phyloP scores from a whole-genome alignment of 2,797 vertebrate species.

The Hippocampus kuda region DNA sequence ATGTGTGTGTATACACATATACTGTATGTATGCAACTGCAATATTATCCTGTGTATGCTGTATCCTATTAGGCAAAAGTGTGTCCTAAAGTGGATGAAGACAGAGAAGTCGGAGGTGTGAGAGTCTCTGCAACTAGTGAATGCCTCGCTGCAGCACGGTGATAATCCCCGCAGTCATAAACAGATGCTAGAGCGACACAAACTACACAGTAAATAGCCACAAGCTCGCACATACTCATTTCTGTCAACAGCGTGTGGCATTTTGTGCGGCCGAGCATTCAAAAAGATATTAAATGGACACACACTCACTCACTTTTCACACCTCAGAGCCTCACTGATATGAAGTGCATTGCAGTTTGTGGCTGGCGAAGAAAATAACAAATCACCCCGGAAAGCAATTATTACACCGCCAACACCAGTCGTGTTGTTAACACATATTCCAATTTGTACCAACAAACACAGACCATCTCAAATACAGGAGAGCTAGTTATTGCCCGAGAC shows the following conservation, averaged over 20 bases:
- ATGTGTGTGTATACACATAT: no score
- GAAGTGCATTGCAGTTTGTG: constrained; percentile 9
- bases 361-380: constrained; percentile 25
- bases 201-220: constrained; percentile 44
- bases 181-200: constrained; percentile 54
- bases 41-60: constrained; percentile 9
- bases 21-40: no score
- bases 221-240: constrained; percentile 5
- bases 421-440: constrained; percentile 16
- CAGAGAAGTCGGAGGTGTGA: constrained; percentile 43
- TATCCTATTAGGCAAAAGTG: constrained; percentile 43
- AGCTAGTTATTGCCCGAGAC: background rate
- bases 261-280: constrained; percentile 13
- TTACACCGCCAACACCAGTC: constrained; percentile 18
- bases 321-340: constrained; percentile 7
- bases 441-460: constrained; percentile 15
- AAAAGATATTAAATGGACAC: constrained; percentile 11
- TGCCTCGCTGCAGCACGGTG: constrained; percentile 54
- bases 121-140: constrained; percentile 45
- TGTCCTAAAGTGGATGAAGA: constrained; percentile 38
- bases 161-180: constrained; percentile 64
- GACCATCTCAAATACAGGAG: background rate
- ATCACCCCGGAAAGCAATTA: constrained; percentile 34
- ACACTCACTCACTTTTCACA: constrained; percentile 4
- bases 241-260: constrained; percentile 6